Conservation (phyloP, 2,888 invertebrate genomes). For the Campoplex nolae region DNA sequence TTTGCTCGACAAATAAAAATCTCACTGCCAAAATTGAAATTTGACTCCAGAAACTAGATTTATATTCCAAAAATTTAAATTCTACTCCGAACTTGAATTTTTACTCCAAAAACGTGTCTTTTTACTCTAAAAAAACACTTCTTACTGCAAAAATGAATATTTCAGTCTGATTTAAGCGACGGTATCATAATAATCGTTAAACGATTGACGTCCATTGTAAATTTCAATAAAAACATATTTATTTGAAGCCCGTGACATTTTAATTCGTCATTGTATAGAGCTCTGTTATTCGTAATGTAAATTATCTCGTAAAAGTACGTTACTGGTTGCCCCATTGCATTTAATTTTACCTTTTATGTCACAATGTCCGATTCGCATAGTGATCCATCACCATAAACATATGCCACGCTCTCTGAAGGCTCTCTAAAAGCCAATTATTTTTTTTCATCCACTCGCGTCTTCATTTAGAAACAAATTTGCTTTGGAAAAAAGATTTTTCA, state of each 20-base stretch:
- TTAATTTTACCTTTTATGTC: conserved; percentile 5
- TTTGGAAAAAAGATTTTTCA: not conserved
- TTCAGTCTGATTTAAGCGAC: too few species aligned
- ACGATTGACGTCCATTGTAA: not conserved
- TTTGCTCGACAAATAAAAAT: too few species aligned
- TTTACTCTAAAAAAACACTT: not conserved
- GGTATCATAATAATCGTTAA: too few species aligned
- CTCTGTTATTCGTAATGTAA: not conserved
- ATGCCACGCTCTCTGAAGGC: not conserved
- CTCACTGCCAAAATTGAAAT: too few species aligned
- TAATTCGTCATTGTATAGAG: not conserved
- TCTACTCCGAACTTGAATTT: too few species aligned
- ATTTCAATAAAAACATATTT: not conserved
- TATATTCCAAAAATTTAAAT: too few species aligned
- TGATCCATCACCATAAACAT: conserved; percentile 3
- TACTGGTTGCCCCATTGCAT: not conserved
- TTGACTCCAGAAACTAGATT: too few species aligned
- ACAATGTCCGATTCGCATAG: conserved; percentile 1
- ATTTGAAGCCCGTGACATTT: not conserved
- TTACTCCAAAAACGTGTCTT: too few species aligned
- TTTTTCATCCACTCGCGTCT: not conserved
- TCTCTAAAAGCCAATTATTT: not conserved
- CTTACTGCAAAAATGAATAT: not conserved
- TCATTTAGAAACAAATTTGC: not conserved
- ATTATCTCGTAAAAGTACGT: not conserved